These are phyloP conservation scores for Gymnothorax reevesii DNA, from an alignment of 2,797 vertebrate species.

Conservation along the genomic window DNA sequence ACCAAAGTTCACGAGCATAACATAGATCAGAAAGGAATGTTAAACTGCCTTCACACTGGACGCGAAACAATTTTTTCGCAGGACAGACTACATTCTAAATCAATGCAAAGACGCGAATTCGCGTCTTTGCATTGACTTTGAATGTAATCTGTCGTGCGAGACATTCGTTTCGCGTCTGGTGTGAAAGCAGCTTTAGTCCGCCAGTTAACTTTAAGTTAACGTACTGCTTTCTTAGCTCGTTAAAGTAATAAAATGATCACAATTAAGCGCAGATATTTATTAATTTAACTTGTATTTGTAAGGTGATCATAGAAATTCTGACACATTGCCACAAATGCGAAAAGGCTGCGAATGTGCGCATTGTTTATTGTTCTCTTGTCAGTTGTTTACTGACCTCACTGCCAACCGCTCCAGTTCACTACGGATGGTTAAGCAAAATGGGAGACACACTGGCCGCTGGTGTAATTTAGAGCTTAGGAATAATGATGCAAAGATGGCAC, in stretches of 20 bases:
- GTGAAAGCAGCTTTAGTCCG: too few species aligned
- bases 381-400: background rate
- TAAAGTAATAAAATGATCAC: background rate
- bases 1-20: background rate
- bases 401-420: background rate
- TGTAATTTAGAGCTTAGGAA: background rate
- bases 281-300: background rate
- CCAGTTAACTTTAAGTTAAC: too few species aligned
- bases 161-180: too few species aligned
- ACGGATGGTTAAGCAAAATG: background rate
- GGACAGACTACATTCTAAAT: too few species aligned
- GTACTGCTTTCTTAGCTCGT: background rate
- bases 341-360: background rate
- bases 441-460: background rate
- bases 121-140: too few species aligned
- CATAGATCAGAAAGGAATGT: background rate
- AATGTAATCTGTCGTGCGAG: too few species aligned
- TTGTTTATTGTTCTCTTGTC: conserved; percentile 56
- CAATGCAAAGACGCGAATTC: too few species aligned
- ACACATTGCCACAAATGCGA: background rate
- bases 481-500: background rate
- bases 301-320: background rate
- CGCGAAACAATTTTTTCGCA: too few species aligned
- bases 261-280: background rate
- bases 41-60: background rate